Evolutionary conservation across 2,797 vertebrate species (phyloP).

Genomic region (Aselliscus stoliczkanus): DNA sequence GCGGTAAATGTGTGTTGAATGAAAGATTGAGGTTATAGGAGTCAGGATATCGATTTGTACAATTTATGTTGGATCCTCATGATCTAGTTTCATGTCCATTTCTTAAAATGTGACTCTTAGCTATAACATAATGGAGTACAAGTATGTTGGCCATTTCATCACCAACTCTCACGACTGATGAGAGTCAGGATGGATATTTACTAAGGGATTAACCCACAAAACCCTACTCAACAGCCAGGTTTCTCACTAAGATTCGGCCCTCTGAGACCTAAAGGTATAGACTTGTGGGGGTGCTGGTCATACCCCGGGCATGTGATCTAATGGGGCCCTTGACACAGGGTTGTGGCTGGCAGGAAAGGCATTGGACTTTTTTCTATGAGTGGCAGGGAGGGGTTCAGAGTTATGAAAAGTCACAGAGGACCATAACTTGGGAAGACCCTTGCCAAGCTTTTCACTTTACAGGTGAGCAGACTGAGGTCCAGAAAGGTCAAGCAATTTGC

Average conservation of each 20-base stretch:
- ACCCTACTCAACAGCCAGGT: no score
- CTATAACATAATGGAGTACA: neutral
- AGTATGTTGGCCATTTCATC: neutral
- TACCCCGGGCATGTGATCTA: neutral
- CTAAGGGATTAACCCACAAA: neutral
- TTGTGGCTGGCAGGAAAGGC: neutral
- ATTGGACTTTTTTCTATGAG: neutral
- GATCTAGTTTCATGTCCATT: neutral
- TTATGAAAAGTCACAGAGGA: neutral
- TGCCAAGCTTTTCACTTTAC: neutral
- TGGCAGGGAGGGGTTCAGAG: neutral
- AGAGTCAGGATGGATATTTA: neutral
- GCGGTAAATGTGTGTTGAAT: neutral
- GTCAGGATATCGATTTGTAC: neutral
- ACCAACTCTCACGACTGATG: neutral
- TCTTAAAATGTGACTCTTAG: neutral
- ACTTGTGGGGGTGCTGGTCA: accelerated
- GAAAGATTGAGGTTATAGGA: neutral
- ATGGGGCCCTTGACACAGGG: neutral
- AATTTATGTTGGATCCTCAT: neutral
- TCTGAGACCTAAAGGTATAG: neutral
- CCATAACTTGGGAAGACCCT: neutral
- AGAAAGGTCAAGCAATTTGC: neutral
- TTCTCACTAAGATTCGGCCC: neutral
- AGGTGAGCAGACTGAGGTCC: neutral